Evolutionary conservation across 2,888 invertebrate species (phyloP), one percentile per base, ranked within the genome.

Genomic region (Tortrix viridana): DNA sequence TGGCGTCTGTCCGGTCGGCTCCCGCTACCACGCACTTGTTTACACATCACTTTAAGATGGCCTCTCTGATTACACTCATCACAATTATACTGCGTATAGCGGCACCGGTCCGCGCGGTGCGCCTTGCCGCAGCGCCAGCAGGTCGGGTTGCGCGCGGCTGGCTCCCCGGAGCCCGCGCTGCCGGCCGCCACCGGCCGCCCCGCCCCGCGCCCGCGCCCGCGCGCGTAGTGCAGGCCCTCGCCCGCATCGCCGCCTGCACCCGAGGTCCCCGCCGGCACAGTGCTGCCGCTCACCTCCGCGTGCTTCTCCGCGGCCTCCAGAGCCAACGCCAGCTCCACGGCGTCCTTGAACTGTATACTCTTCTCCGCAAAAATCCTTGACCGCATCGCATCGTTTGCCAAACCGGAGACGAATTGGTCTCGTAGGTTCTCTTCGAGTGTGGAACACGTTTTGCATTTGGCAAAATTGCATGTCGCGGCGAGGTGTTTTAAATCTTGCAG

Each of bases 11-110:
- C 26, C 26, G 7, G 4, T 26, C 5, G 5, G 7, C 26, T 4
- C 7, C 26, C 26, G 5, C 5, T 4, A 26, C 7, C 4, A 26
- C 26, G 26, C 26, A 53, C 41, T 48, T 62, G 58, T 26, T 26
- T 26, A 26, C 74, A 74, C 73, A 73, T 69, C 18, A 65, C 66
- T 47, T 65, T 65, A 47, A 75, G 61, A 58, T 75, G 74, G 0
- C 73, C 73, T 16, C 58, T 60, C 38, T 67, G 54, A 22, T 44
- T 18, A 18, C 72, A 74, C 67, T 66, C 47, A 57, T 74, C 70
- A 67, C 74, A 74, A 60, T 44, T 69, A 53, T 72, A 72, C n/a
- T 67, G 59, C 0, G 23, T 54, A 46, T 43, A 74, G 1, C 72
- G 68, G 57, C 74, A 75, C 68, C 53, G 67, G 14, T 69, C 60